A percentile compares a stretch with the other conserved stretches of the same genome.
Evolutionary conservation across 1,140 invertebrate species (phyloP).

Genomic region (Diorhabda carinulata): DNA sequence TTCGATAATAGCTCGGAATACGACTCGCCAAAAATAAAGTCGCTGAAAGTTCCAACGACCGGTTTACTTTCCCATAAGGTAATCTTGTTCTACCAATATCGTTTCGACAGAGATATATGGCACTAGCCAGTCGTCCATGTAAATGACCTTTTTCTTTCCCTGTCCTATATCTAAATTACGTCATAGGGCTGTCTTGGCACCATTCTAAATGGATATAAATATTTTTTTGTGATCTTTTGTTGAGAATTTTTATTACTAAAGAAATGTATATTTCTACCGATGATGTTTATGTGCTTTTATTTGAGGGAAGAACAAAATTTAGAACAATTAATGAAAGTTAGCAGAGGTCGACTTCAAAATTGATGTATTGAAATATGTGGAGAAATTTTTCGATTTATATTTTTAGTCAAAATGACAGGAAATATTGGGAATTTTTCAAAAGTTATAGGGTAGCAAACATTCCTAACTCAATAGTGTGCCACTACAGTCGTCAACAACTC

Average conservation of each 20-base stretch:
- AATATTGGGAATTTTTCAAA: too few relatives aligned
- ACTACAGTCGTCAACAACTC: too few relatives aligned
- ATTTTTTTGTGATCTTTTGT: background rate
- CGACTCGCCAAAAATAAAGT: background rate
- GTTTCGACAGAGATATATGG: constrained; percentile 22
- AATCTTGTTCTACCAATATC: constrained; percentile 17
- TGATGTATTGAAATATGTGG: too few relatives aligned
- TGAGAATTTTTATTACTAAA: background rate
- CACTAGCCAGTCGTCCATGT: constrained; percentile 20
- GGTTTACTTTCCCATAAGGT: constrained; percentile 14
- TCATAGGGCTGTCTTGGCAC: constrained; percentile 17
- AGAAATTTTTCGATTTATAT: too few relatives aligned
- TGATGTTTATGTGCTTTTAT: background rate
- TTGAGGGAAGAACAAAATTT: background rate
- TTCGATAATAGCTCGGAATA: background rate
- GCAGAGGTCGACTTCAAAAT: too few relatives aligned
- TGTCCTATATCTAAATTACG: constrained; percentile 23
- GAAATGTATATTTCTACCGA: background rate
- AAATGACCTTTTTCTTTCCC: constrained; percentile 22
- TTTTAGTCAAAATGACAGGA: too few relatives aligned
- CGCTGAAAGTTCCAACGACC: constrained; percentile 1
- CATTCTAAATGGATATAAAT: background rate
- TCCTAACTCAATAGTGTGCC: too few relatives aligned
- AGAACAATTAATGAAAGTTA: too few relatives aligned
- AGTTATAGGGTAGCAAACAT: too few relatives aligned